Percentiles rank a stretch among this genome's conserved stretches.
Evolutionary conservation across 2,888 invertebrate species (phyloP).

Genomic region (Mimachlamys varia): DNA sequence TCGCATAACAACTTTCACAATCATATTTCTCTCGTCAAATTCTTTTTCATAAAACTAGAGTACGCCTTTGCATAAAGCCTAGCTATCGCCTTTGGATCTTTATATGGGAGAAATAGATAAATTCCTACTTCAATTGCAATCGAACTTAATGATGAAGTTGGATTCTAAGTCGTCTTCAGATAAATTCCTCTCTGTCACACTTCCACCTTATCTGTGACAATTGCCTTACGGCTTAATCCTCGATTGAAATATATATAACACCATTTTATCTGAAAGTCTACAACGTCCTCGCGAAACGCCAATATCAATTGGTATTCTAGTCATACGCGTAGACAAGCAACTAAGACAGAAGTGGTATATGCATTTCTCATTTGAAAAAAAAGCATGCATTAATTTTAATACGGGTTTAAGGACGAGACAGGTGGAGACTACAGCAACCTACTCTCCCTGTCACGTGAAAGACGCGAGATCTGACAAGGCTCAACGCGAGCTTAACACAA

Average conservation of each 20-base stretch:
- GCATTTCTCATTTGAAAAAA: background rate
- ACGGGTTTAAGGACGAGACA: background rate
- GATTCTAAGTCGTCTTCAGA: background rate
- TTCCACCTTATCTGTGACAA: background rate
- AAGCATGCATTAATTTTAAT: background rate
- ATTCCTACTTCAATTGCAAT: background rate
- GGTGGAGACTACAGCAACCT: background rate
- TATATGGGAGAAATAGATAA: background rate
- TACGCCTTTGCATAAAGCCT: background rate
- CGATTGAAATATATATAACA: background rate
- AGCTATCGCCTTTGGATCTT: background rate
- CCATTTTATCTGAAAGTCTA: constrained; percentile 15
- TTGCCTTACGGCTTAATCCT: background rate
- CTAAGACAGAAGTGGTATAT: background rate
- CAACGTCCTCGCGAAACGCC: background rate
- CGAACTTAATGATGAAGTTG: background rate
- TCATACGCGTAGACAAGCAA: background rate
- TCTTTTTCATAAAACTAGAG: background rate
- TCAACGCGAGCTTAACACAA: background rate
- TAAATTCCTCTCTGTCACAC: background rate
- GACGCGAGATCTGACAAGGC: background rate
- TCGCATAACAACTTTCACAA: background rate
- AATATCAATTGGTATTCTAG: constrained; percentile 15
- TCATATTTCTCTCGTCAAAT: background rate
- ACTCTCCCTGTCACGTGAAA: background rate